Percentiles rank a stretch among this genome's conserved stretches.
Conservation (phyloP, 2,797 vertebrate genomes). For the Syncerus caffer region DNA sequence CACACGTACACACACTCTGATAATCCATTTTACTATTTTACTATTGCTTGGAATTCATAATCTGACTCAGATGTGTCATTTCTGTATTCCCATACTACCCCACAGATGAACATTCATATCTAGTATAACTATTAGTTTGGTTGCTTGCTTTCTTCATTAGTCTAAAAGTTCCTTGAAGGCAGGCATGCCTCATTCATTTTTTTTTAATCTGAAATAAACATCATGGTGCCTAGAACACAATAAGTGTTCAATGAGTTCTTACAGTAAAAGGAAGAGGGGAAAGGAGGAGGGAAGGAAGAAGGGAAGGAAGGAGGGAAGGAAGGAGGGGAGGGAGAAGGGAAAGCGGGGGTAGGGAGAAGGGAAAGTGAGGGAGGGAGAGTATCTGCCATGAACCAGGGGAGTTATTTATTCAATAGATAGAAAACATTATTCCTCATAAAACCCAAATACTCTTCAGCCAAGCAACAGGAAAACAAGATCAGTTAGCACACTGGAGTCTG, state of each 20-base stretch:
- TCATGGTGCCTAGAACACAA: neutral
- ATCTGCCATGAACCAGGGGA: neutral
- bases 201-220: neutral
- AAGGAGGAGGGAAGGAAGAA: neutral
- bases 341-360: neutral
- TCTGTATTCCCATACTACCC: neutral
- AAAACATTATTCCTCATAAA: neutral
- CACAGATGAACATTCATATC: neutral
- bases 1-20: neutral
- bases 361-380: rapidly evolving
- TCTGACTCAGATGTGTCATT: neutral
- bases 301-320: rapidly evolving
- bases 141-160: neutral
- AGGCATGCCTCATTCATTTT: neutral
- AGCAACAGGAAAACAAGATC: neutral
- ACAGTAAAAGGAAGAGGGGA: neutral
- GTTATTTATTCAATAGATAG: neutral
- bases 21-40: neutral
- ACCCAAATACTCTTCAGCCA: neutral
- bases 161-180: neutral
- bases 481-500: neutral
- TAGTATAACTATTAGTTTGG: neutral
- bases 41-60: neutral
- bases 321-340: neutral
- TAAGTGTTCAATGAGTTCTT: neutral